Percentiles rank a stretch among this genome's conserved stretches.
Evolutionary conservation across 1,140 invertebrate genomes (phyloP).

Genomic region (Bombus confusus): DNA sequence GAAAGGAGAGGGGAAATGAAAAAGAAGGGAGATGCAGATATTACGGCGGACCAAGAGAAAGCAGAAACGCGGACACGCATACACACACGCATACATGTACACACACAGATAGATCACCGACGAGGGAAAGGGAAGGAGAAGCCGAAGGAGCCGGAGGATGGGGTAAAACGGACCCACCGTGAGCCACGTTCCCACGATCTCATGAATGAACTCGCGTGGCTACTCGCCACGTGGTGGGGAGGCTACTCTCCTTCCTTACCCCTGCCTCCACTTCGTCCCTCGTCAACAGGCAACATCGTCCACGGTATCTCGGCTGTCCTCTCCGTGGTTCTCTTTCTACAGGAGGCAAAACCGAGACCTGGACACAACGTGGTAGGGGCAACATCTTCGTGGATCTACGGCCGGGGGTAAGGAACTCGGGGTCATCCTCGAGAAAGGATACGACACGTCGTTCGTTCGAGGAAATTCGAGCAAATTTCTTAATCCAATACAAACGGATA

Average conservation of each 20-base stretch:
- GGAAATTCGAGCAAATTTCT: constrained; percentile 36
- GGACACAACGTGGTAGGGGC: constrained; percentile 19
- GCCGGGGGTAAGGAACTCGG: constrained; percentile 62
- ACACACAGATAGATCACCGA: constrained; percentile 12
- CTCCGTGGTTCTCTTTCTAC: constrained; percentile 53
- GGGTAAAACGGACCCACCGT: constrained; percentile 72
- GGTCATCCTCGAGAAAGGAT: constrained; percentile 40
- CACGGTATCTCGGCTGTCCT: constrained; percentile 7
- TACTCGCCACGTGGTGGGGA: constrained; percentile 72
- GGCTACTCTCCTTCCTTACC: constrained; percentile 63
- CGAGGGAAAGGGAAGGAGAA: constrained; percentile 36
- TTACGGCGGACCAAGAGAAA: not conserved
- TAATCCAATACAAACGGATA: too few species aligned
- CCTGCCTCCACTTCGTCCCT: constrained; percentile 40
- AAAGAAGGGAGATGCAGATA: not conserved
- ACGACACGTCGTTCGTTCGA: not conserved
- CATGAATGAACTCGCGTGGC: constrained; percentile 83
- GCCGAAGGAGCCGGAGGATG: constrained; percentile 57
- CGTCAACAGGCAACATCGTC: not conserved
- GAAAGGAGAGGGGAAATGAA: not conserved
- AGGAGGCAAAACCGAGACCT: constrained; percentile 48
- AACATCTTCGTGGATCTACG: constrained; percentile 36
- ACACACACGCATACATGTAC: too few species aligned
- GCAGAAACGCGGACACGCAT: not conserved
- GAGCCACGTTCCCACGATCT: constrained; percentile 82